Evolutionary conservation across 37 sponge, comb jelly and placozoan species (phyloP).

Genomic region (Halichondria panicea): DNA sequence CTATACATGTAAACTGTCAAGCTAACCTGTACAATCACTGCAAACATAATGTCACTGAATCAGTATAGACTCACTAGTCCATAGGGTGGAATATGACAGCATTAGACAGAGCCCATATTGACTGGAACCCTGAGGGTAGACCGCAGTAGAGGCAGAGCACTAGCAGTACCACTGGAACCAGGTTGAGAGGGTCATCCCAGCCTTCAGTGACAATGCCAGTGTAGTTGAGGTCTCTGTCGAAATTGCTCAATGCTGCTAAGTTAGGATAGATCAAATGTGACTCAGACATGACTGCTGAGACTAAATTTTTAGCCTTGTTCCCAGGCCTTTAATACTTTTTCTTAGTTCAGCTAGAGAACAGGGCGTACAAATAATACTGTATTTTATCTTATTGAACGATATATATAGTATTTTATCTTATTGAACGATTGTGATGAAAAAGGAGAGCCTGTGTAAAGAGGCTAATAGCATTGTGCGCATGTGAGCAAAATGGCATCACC

Average conservation of each 20-base stretch:
- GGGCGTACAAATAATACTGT: too few relatives aligned
- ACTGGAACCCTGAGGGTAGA: slow-evolving; percentile 11
- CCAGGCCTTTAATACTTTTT: too few relatives aligned
- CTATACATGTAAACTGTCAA: too few relatives aligned
- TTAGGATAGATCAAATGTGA: slow-evolving; percentile 33
- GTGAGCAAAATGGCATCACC: too few relatives aligned
- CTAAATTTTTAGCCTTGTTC: too few relatives aligned
- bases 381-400: too few relatives aligned
- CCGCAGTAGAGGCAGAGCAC: background rate
- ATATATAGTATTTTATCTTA: too few relatives aligned
- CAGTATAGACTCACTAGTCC: slow-evolving; percentile 23
- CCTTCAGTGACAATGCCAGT: slow-evolving; percentile 48
- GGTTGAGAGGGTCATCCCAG: slow-evolving; percentile 44
- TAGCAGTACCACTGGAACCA: slow-evolving; percentile 35
- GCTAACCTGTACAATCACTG: too few relatives aligned
- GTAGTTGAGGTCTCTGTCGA: slow-evolving; percentile 54
- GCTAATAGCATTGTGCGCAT: too few relatives aligned
- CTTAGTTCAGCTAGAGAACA: too few relatives aligned
- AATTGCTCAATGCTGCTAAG: slow-evolving; percentile 25
- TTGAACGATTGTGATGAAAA: too few relatives aligned
- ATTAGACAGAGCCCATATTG: slow-evolving; percentile 58
- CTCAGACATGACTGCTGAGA: background rate
- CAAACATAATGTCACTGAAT: background rate
- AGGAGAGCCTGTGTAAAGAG: too few relatives aligned
- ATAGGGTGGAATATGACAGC: slow-evolving; percentile 59